Conservation (phyloP, 1,140 invertebrate genomes). For the Cryptotermes secundus region DNA sequence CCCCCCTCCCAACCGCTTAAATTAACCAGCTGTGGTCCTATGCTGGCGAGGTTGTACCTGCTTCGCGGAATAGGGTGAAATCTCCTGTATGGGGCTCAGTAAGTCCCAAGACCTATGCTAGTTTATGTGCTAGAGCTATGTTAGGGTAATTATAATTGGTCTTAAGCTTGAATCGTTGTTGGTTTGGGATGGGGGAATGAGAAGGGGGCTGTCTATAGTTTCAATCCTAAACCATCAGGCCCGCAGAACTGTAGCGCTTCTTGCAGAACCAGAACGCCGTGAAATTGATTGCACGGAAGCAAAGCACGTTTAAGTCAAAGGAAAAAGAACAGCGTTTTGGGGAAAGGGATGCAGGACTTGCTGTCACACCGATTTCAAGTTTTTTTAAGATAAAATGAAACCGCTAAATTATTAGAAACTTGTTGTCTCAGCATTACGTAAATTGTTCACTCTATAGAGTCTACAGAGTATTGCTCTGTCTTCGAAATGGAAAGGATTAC, state of each 20-base stretch:
- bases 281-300: conserved; percentile 25
- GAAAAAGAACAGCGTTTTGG: background rate
- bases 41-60: background rate
- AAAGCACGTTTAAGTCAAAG: background rate
- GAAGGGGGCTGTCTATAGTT: background rate
- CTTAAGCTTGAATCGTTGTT: conserved; percentile 2
- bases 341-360: too few species aligned
- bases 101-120: background rate
- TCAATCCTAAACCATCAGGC: background rate
- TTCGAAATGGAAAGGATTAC: too few species aligned
- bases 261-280: conserved; percentile 3
- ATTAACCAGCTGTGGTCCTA: background rate
- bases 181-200: background rate
- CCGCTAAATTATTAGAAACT: too few species aligned
- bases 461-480: too few species aligned
- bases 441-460: too few species aligned
- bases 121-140: conserved; percentile 17
- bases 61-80: background rate
- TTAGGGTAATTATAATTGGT: conserved; percentile 14
- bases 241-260: background rate
- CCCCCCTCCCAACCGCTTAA: background rate
- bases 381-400: background rate
- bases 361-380: too few species aligned
- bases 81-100: background rate
- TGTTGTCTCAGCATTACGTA: background rate